Evolutionary conservation across 2,888 invertebrate genomes (phyloP), one percentile per base, ranked within the genome.

Genomic region (Trachelus tabidus): DNA sequence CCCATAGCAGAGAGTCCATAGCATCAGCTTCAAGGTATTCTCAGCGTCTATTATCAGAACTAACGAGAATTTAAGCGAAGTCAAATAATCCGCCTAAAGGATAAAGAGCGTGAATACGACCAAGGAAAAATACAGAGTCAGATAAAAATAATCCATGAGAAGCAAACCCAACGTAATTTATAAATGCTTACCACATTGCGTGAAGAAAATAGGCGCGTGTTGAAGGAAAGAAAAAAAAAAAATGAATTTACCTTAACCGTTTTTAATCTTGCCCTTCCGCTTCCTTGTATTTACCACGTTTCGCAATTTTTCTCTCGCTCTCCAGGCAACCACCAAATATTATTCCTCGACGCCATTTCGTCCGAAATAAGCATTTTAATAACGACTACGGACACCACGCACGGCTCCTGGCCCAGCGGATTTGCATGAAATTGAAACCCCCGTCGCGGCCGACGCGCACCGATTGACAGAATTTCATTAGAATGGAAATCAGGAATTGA

Each of bases 381-480:
- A 85, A 86, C 78, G 81, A 77, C 34, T 68, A 76, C 75, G 75
- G n/a, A 30, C 33, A 30, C 33, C 37, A n/a, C 68, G 30, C 23
- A 73, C 77, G 74, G 75, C 78, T 68, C 76, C 12, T 80, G 73
- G 75, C 82, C 82, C 81, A 81, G 83, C 82, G 82, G 86, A 88
- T 88, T 87, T 87, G 87, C 88, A 88, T 88, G 87, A 88, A 88
- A 88, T 88, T 88, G 88, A 87, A 88, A 86, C 85, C 79, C 85
- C 81, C 79, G 81, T 79, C 79, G 82, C 81, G 79, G 78, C 73
- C 81, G 31, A 1, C 31, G 30, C 71, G 71, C 83, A 80, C 81
- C 84, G 83, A 82, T 85, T 81, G 81, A 73, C 81, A 78, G 79
- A 82, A 81, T 85, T 84, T 88, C 87, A 85, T 88, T 86, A 87